Percentiles rank a stretch among this genome's conserved stretches.
Conservation (phyloP, 2,888 invertebrate species). For the Agrotis puta region DNA sequence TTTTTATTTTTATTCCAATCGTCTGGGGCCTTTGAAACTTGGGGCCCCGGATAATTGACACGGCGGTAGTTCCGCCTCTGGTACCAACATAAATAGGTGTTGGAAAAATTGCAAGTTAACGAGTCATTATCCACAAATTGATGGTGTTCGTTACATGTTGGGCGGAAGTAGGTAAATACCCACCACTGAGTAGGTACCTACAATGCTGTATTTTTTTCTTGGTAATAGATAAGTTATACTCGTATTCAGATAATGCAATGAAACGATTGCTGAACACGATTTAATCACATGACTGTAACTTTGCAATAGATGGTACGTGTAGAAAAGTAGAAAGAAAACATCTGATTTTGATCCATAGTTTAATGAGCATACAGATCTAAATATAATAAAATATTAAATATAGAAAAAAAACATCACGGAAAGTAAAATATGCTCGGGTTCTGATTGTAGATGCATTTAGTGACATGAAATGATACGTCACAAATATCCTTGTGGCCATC, state of each 20-base stretch:
- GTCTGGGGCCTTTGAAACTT: no score
- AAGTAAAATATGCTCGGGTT: slow-evolving; percentile 87
- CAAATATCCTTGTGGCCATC: slow-evolving; percentile 88
- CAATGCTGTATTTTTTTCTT: slow-evolving; percentile 42
- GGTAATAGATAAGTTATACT: slow-evolving; percentile 11
- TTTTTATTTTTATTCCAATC: no score
- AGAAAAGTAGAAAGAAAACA: not conserved
- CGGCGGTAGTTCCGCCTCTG: no score
- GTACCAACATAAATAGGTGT: slow-evolving; percentile 60
- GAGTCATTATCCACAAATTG: slow-evolving; percentile 74
- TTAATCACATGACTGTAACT: slow-evolving; percentile 5
- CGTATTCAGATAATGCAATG: slow-evolving; percentile 20
- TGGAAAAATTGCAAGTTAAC: slow-evolving; percentile 79
- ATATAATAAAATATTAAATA: not conserved
- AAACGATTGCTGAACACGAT: slow-evolving; percentile 17
- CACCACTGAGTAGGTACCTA: slow-evolving; percentile 19
- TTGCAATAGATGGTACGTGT: not conserved
- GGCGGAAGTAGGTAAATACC: slow-evolving; percentile 67
- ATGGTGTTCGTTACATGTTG: slow-evolving; percentile 61
- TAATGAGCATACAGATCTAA: slow-evolving; percentile 5
- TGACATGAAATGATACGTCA: slow-evolving; percentile 86
- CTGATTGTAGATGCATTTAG: slow-evolving; percentile 88
- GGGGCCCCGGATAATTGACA: no score
- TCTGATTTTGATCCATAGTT: not conserved
- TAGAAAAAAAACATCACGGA: slow-evolving; percentile 73